These are phyloP conservation scores for Stegastes partitus DNA, from an alignment of 2,113 vertebrate genomes.

Conservation along the genomic window DNA sequence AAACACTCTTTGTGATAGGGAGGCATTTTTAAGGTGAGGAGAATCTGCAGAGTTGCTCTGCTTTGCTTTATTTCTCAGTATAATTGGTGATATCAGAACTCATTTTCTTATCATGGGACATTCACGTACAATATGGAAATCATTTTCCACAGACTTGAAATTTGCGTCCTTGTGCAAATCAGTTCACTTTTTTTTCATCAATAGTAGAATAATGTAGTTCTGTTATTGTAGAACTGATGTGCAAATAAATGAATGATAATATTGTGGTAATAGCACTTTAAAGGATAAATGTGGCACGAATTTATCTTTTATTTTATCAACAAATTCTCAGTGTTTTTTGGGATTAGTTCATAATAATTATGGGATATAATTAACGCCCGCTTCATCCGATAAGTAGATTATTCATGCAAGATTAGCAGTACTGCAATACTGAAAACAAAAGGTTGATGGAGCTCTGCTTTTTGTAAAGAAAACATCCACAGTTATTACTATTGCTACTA, in stretches of 20 bases:
- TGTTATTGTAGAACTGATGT: not conserved
- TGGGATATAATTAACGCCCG: constrained; percentile 46
- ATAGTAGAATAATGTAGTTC: not conserved
- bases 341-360: constrained; percentile 39
- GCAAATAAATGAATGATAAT: constrained; percentile 1
- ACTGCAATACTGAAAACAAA: constrained; percentile 36
- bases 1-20: constrained; percentile 17
- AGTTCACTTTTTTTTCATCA: not conserved
- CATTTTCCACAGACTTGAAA: constrained; percentile 9
- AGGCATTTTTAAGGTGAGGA: not conserved
- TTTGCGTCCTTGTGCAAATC: not conserved
- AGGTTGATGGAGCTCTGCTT: constrained; percentile 3
- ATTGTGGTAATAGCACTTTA: constrained; percentile 37
- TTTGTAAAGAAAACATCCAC: not conserved
- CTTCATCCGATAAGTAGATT: constrained; percentile 57
- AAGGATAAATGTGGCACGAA: constrained; percentile 18
- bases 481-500: not conserved
- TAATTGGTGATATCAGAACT: constrained; percentile 20
- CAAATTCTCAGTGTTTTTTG: constrained; percentile 5
- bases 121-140: constrained; percentile 7
- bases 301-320: constrained; percentile 43
- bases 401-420: constrained; percentile 49
- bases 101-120: constrained; percentile 11
- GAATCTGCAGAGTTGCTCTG: constrained; percentile 2
- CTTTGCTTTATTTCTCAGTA: constrained; percentile 21